A percentile compares a stretch with the other conserved stretches of the same genome.
Conservation (phyloP, 2,888 invertebrate genomes). For the Drosophila nr. fundita region DNA sequence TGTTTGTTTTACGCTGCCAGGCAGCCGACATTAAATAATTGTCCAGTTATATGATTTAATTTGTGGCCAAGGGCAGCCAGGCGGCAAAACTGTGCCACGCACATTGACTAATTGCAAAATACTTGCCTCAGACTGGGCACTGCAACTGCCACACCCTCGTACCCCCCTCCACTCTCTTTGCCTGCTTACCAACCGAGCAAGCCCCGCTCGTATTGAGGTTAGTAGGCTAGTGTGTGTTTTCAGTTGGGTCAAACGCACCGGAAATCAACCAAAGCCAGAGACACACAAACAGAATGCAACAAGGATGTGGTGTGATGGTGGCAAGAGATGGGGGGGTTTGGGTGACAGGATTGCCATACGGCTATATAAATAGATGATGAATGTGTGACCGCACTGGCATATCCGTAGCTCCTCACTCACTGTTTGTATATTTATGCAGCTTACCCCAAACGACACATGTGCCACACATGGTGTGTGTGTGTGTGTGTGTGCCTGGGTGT, state of each 20-base stretch:
- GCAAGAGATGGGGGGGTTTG: neutral
- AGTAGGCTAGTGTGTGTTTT: slow-evolving; percentile 55
- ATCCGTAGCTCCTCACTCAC: slow-evolving; percentile 34
- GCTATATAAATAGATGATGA: slow-evolving; percentile 73
- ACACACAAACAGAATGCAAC: slow-evolving; percentile 23
- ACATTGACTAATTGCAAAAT: slow-evolving; percentile 75
- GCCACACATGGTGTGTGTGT: slow-evolving; percentile 9
- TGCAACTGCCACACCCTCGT: slow-evolving; percentile 9
- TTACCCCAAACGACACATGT: slow-evolving; percentile 20
- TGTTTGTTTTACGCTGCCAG: slow-evolving; percentile 6
- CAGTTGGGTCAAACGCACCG: slow-evolving; percentile 47
- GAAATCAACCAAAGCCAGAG: slow-evolving; percentile 56
- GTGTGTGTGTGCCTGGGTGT: slow-evolving; percentile 17
- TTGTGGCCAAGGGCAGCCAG: slow-evolving; percentile 74
- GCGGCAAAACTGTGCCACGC: slow-evolving; percentile 62
- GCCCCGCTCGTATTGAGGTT: slow-evolving; percentile 55
- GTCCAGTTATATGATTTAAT: slow-evolving; percentile 82
- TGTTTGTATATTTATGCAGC: slow-evolving; percentile 46
- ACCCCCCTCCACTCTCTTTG: neutral
- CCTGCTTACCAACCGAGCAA: neutral
- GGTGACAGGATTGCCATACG: slow-evolving; percentile 29
- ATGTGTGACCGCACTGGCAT: slow-evolving; percentile 65
- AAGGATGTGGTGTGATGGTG: neutral
- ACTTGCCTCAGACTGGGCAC: slow-evolving; percentile 36
- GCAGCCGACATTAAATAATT: slow-evolving; percentile 74